Conservation (phyloP, 1,140 invertebrate species). For the Sweltsa coloradensis region DNA sequence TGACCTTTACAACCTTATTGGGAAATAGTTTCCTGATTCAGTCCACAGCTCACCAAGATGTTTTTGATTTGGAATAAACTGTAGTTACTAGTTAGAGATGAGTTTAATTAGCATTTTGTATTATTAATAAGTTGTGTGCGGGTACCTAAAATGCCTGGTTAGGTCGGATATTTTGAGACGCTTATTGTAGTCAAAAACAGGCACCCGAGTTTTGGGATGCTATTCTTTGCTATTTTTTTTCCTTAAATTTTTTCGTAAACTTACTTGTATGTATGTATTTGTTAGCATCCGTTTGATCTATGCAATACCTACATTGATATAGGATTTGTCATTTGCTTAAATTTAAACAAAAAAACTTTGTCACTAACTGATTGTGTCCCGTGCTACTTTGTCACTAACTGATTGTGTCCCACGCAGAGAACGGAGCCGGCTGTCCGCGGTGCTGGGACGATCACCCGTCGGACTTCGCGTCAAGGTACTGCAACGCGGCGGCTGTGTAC, state of each 20-base stretch:
- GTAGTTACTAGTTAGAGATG: no score
- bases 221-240: not conserved
- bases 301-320: not conserved
- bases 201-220: no score
- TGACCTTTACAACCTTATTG: no score
- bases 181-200: no score
- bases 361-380: not conserved
- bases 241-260: not conserved
- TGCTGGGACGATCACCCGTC: not conserved
- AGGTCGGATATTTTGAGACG: no score
- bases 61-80: no score
- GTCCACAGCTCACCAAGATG: no score
- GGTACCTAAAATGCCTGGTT: no score
- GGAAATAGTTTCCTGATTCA: no score
- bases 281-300: no score
- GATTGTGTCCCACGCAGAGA: not conserved
- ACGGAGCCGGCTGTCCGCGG: not conserved
- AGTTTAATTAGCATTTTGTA: no score
- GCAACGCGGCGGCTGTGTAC: slow-evolving; percentile 2
- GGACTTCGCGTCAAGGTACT: not conserved
- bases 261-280: not conserved
- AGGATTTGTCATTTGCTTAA: not conserved
- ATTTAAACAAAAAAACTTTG: not conserved
- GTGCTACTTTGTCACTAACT: not conserved
- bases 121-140: no score